These are phyloP conservation scores for Chloroclystis v-ata DNA, from an alignment of 2,888 invertebrate genomes.

Conservation along the genomic window DNA sequence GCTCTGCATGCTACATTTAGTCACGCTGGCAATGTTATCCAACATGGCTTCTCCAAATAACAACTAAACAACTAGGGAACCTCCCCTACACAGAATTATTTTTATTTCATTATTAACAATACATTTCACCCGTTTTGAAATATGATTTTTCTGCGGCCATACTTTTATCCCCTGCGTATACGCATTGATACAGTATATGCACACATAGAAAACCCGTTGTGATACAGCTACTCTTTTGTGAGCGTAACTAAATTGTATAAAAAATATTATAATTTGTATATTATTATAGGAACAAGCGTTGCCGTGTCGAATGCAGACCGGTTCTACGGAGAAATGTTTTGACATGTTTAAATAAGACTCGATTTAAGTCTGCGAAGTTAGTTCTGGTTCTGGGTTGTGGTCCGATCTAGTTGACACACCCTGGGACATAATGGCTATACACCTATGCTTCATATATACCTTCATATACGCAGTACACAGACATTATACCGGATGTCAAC, in stretches of 20 bases:
- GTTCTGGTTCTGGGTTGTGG: slow-evolving; percentile 11
- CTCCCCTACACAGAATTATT: slow-evolving; percentile 57
- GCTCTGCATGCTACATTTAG: slow-evolving; percentile 36
- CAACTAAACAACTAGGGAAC: slow-evolving; percentile 37
- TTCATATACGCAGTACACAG: no score
- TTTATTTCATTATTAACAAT: slow-evolving; percentile 75
- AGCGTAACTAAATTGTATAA: slow-evolving; percentile 53
- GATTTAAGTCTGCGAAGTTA: slow-evolving; percentile 35
- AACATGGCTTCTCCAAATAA: slow-evolving; percentile 55
- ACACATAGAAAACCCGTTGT: slow-evolving; percentile 13
- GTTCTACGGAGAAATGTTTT: slow-evolving; percentile 44
- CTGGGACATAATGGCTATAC: not conserved
- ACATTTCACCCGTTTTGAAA: slow-evolving; percentile 75
- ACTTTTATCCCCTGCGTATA: slow-evolving; percentile 49
- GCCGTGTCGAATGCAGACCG: slow-evolving; percentile 44
- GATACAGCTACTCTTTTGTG: slow-evolving; percentile 26
- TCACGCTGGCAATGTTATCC: slow-evolving; percentile 65
- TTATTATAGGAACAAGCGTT: slow-evolving; percentile 33
- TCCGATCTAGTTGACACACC: not conserved
- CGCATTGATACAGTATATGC: slow-evolving; percentile 27
- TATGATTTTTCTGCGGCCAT: slow-evolving; percentile 75
- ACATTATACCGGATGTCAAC: no score
- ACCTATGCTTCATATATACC: no score
- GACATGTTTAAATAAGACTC: slow-evolving; percentile 48
- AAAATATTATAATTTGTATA: slow-evolving; percentile 37